Conservation (phyloP, 2,113 vertebrate genomes). For the Neopipo cinnamomea region DNA sequence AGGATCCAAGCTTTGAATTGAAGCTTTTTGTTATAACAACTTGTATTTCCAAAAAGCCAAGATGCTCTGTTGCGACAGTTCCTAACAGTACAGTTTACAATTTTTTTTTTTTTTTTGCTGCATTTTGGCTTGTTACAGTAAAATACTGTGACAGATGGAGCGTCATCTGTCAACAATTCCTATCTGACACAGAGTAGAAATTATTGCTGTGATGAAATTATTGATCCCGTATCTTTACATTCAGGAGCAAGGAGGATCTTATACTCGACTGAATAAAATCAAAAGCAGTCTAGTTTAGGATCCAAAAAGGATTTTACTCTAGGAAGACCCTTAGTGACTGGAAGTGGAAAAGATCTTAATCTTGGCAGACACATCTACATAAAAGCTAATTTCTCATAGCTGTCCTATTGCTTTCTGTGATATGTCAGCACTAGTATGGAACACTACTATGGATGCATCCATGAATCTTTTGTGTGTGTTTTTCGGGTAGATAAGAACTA, state of each 20-base stretch:
- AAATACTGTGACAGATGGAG: constrained; percentile 70
- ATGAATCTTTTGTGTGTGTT: neutral
- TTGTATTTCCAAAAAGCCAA: neutral
- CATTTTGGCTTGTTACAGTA: constrained; percentile 61
- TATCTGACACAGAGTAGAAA: constrained; percentile 51
- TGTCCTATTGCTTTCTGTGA: constrained; percentile 29
- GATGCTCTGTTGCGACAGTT: constrained; percentile 2
- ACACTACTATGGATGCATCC: neutral
- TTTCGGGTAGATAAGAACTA: neutral
- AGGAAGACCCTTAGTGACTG: constrained; percentile 14
- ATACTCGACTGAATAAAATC: constrained; percentile 6
- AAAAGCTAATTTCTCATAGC: constrained; percentile 30
- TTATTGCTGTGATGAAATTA: constrained; percentile 56
- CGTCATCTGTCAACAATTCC: constrained; percentile 66
- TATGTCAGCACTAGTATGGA: constrained; percentile 20
- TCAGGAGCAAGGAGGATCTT: constrained; percentile 33
- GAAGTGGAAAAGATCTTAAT: constrained; percentile 26
- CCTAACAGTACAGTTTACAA: constrained; percentile 11
- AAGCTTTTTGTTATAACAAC: neutral
- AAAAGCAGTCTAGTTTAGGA: constrained; percentile 17
- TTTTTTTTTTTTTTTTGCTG: neutral
- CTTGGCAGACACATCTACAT: constrained; percentile 24
- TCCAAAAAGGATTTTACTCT: constrained; percentile 12
- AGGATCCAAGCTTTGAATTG: neutral
- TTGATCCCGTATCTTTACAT: constrained; percentile 55